These are phyloP conservation scores for Hyperoodon ampullatus DNA, from an alignment of 2,113 vertebrate genomes.

Conservation along the genomic window DNA sequence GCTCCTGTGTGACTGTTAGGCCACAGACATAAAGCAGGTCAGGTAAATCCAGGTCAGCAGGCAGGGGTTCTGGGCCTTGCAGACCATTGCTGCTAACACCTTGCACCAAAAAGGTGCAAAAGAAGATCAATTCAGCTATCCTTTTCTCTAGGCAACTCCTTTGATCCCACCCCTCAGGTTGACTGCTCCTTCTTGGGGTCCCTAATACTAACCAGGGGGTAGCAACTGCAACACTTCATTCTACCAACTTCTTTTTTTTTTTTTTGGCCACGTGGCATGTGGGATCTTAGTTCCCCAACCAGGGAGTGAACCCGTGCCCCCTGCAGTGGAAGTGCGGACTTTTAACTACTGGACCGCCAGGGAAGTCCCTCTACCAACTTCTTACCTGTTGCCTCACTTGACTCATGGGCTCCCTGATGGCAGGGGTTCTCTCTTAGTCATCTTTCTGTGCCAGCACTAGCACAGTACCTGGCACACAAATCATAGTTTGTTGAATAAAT, in stretches of 20 bases:
- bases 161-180: too few relatives aligned
- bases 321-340: too few relatives aligned
- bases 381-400: neutral
- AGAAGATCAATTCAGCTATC: too few relatives aligned
- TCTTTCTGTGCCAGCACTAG: neutral
- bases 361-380: neutral
- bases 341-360: too few relatives aligned
- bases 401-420: neutral
- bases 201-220: neutral
- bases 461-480: neutral
- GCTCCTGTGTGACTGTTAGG: neutral
- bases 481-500: neutral
- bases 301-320: too few relatives aligned
- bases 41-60: neutral
- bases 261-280: accelerated
- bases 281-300: too few relatives aligned
- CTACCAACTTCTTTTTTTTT: too few relatives aligned
- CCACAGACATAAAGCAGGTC: neutral
- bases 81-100: neutral
- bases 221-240: neutral
- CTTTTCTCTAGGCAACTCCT: neutral
- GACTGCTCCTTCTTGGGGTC: neutral
- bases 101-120: neutral
- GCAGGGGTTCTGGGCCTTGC: neutral
- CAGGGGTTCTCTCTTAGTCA: neutral